phyloP scores from a whole-genome alignment of 2,888 invertebrate species.

The Deilephila porcellus region DNA sequence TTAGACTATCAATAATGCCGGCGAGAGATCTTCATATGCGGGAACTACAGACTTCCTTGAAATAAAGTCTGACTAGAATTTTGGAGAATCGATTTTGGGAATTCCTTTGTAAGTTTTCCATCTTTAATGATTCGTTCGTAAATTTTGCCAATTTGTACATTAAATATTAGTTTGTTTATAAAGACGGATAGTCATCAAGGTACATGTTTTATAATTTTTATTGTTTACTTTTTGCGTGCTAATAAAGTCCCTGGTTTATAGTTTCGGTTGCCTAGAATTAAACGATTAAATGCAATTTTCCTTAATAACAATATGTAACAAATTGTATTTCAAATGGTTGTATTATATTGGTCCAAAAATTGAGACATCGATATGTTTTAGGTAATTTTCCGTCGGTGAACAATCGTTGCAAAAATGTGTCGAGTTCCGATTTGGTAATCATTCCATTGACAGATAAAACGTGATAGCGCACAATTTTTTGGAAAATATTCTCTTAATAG shows the following conservation, averaged over 20 bases:
- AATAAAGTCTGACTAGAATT: neutral
- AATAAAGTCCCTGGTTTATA: too few relatives aligned
- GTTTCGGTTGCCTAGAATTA: too few relatives aligned
- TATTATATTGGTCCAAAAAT: neutral
- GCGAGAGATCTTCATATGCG: conserved; percentile 31
- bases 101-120: neutral
- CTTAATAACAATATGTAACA: neutral
- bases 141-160: too few relatives aligned
- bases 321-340: too few relatives aligned
- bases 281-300: neutral
- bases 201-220: too few relatives aligned
- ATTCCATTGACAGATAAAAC: neutral
- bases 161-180: too few relatives aligned
- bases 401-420: neutral
- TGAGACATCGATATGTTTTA: neutral
- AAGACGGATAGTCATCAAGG: too few relatives aligned
- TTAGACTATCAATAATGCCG: conserved; percentile 43
- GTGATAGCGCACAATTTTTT: too few relatives aligned
- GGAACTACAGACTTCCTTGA: neutral
- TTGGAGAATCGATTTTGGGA: neutral
- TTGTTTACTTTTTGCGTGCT: too few relatives aligned
- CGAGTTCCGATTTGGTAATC: neutral
- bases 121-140: neutral
- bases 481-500: too few relatives aligned
- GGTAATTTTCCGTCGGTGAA: neutral